Base-by-base conservation (phyloP, 2,797 vertebrate genomes). In the Parauchenoglanis ngamensis region DNA sequence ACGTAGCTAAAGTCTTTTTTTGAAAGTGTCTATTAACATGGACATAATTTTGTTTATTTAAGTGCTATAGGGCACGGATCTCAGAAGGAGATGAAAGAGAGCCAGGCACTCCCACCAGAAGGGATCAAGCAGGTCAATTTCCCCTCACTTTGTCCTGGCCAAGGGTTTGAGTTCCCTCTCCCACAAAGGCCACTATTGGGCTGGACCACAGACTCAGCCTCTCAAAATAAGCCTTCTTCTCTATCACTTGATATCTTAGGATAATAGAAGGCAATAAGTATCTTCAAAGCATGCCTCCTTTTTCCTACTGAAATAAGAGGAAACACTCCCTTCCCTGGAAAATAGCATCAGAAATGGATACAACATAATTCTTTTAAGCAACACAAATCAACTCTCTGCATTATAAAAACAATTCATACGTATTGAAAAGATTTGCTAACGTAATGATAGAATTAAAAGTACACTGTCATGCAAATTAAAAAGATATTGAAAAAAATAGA, bases 111-210 rank as follows among this genome's bases (percentile, higher is more conserved):
- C 93, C 94, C 92, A 93, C 93, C 91, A 92, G 92, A 94, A 94
- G 93, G 95, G 95, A 95, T 96, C 96, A 96, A 94, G 94, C 94
- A 94, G 96, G 96, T 96, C 94, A 95, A 95, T 96, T 96, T 96
- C 95, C 95, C 94, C 92, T 93, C 94, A 95, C 94, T 96, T 95
- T 95, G 94, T 95, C 94, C 94, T 86, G 93, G 93, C 92, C 90
- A 90, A 91, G 94, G 94, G 94, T 95, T 95, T 95, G 95, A 94
- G 92, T 96, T 96, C 94, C 94, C 91, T 94, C 88, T 2, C 92
- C 93, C 91, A 95, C 95, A 96, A 95, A 96, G 94, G 93, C 94
- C 93, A 94, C 94, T 92, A 93, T 94, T 95, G 93, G 93, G 75
- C 92, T 92, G 93, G 89, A 93, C 93, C 88, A 88, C 91, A 92